Conservation (phyloP, 2,888 invertebrate genomes). For the Noctua comes region DNA sequence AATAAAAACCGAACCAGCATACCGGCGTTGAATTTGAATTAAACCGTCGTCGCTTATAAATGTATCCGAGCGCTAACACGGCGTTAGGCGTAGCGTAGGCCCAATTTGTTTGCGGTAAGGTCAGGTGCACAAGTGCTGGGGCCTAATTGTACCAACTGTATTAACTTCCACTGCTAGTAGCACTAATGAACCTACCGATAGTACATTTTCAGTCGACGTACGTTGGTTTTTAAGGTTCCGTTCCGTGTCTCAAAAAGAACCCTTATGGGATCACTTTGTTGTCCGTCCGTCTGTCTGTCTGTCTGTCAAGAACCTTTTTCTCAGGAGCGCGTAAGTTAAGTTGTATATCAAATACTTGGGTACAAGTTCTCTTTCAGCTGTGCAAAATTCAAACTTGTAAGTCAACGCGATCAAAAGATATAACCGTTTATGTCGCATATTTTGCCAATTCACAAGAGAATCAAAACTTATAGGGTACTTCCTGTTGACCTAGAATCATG, state of each 20-base stretch:
- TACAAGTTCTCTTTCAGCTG: neutral
- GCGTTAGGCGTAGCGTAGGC: conserved; percentile 60
- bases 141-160: conserved; percentile 72
- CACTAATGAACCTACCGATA: conserved; percentile 64
- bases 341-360: no score
- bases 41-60: conserved; percentile 53
- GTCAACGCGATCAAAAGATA: neutral
- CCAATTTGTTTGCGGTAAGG: conserved; percentile 74
- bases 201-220: conserved; percentile 41
- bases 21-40: conserved; percentile 51
- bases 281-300: neutral
- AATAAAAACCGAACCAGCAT: conserved; percentile 25
- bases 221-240: neutral
- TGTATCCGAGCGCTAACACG: conserved; percentile 58
- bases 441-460: neutral
- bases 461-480: neutral
- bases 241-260: neutral
- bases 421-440: neutral
- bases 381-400: neutral
- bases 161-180: conserved; percentile 70
- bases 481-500: neutral
- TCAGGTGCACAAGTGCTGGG: conserved; percentile 69
- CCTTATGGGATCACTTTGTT: neutral
- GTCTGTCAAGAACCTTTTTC: neutral
- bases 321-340: neutral